A percentile compares a stretch with the other conserved stretches of the same genome.
Evolutionary conservation across 2,113 vertebrate genomes (phyloP).

Genomic region (Polyodon spathula): DNA sequence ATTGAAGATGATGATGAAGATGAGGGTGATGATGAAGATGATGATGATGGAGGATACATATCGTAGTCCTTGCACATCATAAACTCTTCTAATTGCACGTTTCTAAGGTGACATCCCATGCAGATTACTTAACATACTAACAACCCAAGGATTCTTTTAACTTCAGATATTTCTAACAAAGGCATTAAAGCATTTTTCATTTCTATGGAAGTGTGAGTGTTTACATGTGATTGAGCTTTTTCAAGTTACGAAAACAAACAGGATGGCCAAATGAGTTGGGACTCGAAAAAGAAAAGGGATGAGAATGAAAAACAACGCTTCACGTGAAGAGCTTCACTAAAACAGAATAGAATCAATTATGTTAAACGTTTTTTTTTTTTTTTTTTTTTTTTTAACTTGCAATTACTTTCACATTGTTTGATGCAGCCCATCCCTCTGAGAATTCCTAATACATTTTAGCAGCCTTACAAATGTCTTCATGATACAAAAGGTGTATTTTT

Average conservation of each 20-base stretch:
- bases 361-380: neutral
- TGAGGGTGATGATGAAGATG: constrained; percentile 71
- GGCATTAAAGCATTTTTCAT: constrained; percentile 29
- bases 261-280: neutral
- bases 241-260: neutral
- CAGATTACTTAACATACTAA: constrained; percentile 55
- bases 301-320: too few relatives aligned
- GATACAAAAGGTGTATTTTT: neutral
- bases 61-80: constrained; percentile 43
- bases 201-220: constrained; percentile 8
- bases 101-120: constrained; percentile 65
- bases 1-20: constrained; percentile 79
- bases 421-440: neutral
- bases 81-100: constrained; percentile 56
- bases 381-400: neutral
- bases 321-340: too few relatives aligned
- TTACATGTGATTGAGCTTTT: constrained; percentile 29
- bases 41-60: constrained; percentile 77
- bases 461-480: neutral
- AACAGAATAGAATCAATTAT: too few relatives aligned
- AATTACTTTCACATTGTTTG: neutral
- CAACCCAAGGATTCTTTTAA: constrained; percentile 64
- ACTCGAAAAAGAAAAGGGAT: too few relatives aligned
- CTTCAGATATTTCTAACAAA: constrained; percentile 49
- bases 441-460: neutral